Conservation (phyloP, 1,140 invertebrate species). For the Sogatella furcifera region DNA sequence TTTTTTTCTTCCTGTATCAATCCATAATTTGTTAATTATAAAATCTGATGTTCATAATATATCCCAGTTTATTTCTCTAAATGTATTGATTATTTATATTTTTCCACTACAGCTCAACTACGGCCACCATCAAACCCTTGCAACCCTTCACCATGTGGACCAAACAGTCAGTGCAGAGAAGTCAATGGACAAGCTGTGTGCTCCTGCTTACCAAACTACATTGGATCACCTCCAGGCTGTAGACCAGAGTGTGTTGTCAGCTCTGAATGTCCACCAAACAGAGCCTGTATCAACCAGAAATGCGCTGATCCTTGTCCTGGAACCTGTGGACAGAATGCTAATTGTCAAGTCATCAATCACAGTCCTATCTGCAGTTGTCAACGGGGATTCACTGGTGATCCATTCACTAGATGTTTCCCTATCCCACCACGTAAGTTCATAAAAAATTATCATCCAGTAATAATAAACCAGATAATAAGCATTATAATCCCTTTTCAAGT, state of each 20-base stretch:
- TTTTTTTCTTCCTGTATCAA: no score
- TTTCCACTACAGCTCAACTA: constrained; percentile 27
- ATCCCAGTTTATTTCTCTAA: not conserved
- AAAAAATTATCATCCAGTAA: no score
- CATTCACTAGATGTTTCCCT: constrained; percentile 25
- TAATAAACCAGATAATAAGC: no score
- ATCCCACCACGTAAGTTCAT: constrained; percentile 35
- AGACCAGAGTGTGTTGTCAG: constrained; percentile 44
- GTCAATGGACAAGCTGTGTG: constrained; percentile 42
- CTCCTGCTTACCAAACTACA: constrained; percentile 41
- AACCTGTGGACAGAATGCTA: constrained; percentile 42
- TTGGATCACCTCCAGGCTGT: constrained; percentile 40
- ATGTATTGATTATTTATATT: no score
- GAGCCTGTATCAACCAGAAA: constrained; percentile 44
- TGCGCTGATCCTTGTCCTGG: constrained; percentile 45
- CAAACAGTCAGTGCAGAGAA: constrained; percentile 42
- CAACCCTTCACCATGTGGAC: constrained; percentile 42
- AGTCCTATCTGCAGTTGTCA: constrained; percentile 37
- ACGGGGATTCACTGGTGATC: constrained; percentile 25
- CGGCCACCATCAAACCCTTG: constrained; percentile 30
- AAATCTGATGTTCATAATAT: no score
- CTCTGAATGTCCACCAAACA: constrained; percentile 39
- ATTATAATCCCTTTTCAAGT: no score
- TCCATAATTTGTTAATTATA: no score
- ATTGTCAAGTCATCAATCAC: constrained; percentile 36